Evolutionary conservation across 2,797 vertebrate genomes (phyloP).

Genomic region (Parauchenoglanis ngamensis): DNA sequence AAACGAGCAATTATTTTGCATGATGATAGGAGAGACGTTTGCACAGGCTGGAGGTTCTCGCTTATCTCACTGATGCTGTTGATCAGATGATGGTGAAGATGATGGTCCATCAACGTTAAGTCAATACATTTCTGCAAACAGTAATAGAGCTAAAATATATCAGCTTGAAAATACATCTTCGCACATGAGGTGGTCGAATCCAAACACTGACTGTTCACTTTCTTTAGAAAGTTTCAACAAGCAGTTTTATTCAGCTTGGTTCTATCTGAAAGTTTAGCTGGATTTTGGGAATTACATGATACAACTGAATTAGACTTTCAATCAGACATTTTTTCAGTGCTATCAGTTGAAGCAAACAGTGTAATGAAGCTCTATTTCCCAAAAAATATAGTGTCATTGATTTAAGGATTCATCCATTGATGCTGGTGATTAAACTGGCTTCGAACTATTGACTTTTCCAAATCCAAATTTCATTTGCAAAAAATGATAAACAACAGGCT

Average conservation of each 20-base stretch:
- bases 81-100: not conserved
- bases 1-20: not conserved
- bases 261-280: not conserved
- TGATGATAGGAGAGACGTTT: not conserved
- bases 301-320: not conserved
- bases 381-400: not conserved
- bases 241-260: conserved; percentile 6
- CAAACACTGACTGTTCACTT: not conserved
- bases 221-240: not conserved
- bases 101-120: conserved; percentile 26
- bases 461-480: not conserved
- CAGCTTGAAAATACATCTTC: not conserved
- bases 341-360: not conserved
- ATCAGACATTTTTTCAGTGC: not conserved
- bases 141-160: not conserved
- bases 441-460: not conserved
- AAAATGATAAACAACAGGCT: not conserved
- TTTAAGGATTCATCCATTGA: not conserved
- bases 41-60: not conserved
- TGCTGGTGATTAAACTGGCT: not conserved
- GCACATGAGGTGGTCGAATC: not conserved
- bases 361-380: not conserved
- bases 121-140: not conserved
- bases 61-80: conserved; percentile 22
- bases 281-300: not conserved